Evolutionary conservation across 2,888 invertebrate species (phyloP), one percentile per base, ranked within the genome.

Genomic region (Itoplectis maculator): DNA sequence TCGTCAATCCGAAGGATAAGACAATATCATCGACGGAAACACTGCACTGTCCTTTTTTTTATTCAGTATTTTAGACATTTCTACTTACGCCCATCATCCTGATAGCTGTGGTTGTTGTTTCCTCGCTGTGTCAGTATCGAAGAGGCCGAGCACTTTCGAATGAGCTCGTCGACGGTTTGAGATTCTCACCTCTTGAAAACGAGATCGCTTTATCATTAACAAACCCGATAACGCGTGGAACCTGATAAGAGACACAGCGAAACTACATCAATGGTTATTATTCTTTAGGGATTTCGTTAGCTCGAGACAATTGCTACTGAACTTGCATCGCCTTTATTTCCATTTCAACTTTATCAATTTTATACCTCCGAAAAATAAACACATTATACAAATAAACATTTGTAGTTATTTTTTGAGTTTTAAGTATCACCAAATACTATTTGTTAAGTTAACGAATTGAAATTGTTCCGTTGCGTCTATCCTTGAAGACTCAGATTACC

Each of bases 1-100:
- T 47, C 20, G 18, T 35, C 11, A 49, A 6, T 15, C 59, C 59
- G 35, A 72, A 51, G 29, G 29, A 9, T 4, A 42, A 61, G 59
- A 42, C 42, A 51, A 73, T 47, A 51, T 29, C 61, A 40, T 69
- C 37, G 20, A 40, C 51, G 47, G n/a, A n/a, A 47, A 45, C 8
- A 70, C 29, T 23, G 7, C 11, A 29, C 35, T 11, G 8, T 72
- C 15, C 29, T 47, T 42, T 61, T 47, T n/a, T 59, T 35, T 65
- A 20, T 54, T 20, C 29, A 45, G 13, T 15, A 9, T 37, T 20
- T 56, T 20, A n/a, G 51, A 29, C 20, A 11, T n/a, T 72, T 37
- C 13, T 63, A 85, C 85, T 85, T 66, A 85, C 85, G 47, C 81
- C 81, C 84, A 85, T 85, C 85, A 85, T 85, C 61, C 78, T 84